These are phyloP conservation scores for Polymixis lichenea DNA, from an alignment of 2,888 invertebrate species.

Conservation along the genomic window DNA sequence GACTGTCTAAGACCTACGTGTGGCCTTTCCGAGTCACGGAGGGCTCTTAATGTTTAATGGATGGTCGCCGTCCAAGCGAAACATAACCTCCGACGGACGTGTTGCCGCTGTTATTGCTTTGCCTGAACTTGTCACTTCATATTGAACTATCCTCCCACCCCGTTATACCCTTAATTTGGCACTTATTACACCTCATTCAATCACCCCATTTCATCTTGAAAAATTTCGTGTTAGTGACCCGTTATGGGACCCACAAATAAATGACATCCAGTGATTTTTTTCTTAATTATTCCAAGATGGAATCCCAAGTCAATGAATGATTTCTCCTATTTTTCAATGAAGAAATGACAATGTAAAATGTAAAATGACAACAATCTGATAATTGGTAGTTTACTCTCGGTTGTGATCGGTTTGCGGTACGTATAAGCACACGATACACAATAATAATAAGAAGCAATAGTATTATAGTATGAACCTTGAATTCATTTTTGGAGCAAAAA, in stretches of 20 bases:
- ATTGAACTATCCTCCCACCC: background rate
- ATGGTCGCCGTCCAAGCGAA: too few relatives aligned
- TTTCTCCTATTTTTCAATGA: too few relatives aligned
- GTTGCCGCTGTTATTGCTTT: background rate
- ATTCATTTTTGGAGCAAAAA: conserved; percentile 22
- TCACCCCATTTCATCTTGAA: background rate
- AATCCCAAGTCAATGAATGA: conserved; percentile 2
- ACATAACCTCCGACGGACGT: too few relatives aligned
- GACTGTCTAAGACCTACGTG: background rate
- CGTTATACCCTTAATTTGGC: background rate
- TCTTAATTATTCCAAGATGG: background rate
- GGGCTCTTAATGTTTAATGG: too few relatives aligned
- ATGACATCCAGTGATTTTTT: background rate
- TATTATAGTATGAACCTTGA: conserved; percentile 55
- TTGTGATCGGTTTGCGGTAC: conserved; percentile 66
- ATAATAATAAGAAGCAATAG: conserved; percentile 68
- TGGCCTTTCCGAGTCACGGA: background rate
- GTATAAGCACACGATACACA: conserved; percentile 69
- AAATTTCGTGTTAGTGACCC: background rate
- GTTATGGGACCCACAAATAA: background rate
- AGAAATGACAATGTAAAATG: background rate
- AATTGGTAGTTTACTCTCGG: too few relatives aligned
- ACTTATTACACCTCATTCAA: background rate
- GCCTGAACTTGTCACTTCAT: background rate
- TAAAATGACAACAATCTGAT: too few relatives aligned